A percentile compares a stretch with the other conserved stretches of the same genome.
Conservation (phyloP, 2,113 vertebrate species). For the Xenopus laevis region DNA sequence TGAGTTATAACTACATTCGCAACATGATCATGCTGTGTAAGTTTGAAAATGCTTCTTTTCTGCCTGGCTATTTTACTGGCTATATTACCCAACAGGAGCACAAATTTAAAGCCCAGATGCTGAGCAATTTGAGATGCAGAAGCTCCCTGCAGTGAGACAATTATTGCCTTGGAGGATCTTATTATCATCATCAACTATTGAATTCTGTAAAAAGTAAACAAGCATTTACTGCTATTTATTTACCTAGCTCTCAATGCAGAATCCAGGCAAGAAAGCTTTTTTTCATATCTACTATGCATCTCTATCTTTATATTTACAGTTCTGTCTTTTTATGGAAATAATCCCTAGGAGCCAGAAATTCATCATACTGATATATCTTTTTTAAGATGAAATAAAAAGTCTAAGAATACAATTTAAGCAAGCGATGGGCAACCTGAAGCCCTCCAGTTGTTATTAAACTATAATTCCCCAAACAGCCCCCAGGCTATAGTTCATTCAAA, state of each 20-base stretch:
- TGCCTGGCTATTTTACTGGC: constrained; percentile 57
- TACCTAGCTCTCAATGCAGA: constrained; percentile 46
- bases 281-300: not conserved
- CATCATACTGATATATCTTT: too few relatives aligned
- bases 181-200: constrained; percentile 60
- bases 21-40: constrained; percentile 52
- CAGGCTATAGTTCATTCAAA: too few relatives aligned
- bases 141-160: constrained; percentile 60
- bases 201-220: constrained; percentile 62
- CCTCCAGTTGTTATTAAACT: too few relatives aligned
- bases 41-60: constrained; percentile 60
- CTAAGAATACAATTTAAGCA: too few relatives aligned
- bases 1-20: constrained; percentile 56
- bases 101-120: constrained; percentile 62
- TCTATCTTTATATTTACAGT: not conserved
- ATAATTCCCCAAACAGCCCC: too few relatives aligned
- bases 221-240: constrained; percentile 50
- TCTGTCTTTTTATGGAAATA: too few relatives aligned
- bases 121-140: constrained; percentile 64
- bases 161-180: constrained; percentile 65
- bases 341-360: too few relatives aligned
- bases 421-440: too few relatives aligned
- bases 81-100: constrained; percentile 54
- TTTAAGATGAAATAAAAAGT: too few relatives aligned
- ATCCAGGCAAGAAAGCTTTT: constrained; percentile 3